These are phyloP conservation scores for Schizotus pectinicornis DNA, from an alignment of 2,888 invertebrate genomes.

Conservation along the genomic window DNA sequence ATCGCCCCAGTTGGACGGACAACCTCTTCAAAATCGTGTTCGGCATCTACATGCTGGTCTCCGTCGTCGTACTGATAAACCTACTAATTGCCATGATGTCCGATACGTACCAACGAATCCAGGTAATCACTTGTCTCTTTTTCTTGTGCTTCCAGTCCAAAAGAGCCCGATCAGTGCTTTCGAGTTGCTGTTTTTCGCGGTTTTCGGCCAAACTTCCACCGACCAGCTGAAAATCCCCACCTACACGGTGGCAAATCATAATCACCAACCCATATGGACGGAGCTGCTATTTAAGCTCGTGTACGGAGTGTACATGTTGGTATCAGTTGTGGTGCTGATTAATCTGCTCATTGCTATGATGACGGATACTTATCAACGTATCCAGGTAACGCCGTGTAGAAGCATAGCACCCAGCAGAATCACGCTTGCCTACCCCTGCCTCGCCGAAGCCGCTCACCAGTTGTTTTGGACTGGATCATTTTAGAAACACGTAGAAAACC, in stretches of 20 bases:
- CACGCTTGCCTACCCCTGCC: conserved; percentile 9
- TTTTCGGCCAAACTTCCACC: conserved; percentile 93
- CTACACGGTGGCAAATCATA: conserved; percentile 58
- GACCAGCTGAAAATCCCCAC: conserved; percentile 77
- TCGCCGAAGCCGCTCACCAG: conserved; percentile 49
- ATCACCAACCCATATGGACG: conserved; percentile 80
- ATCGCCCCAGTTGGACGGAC: conserved; percentile 83
- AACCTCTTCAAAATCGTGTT: conserved; percentile 90
- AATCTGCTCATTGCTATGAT: conserved; percentile 99
- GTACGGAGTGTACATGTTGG: conserved; percentile 96
- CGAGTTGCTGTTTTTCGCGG: conserved; percentile 98
- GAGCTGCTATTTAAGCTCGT: conserved; percentile 86
- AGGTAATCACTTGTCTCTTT: conserved; percentile 72
- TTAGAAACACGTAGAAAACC: conserved; percentile 32
- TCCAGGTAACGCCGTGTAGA: conserved; percentile 75
- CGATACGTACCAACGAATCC: conserved; percentile 98
- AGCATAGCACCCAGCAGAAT: conserved; percentile 27
- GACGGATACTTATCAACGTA: conserved; percentile 99
- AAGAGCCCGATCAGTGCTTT: conserved; percentile 92
- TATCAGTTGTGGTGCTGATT: conserved; percentile 98
- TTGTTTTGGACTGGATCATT: conserved; percentile 58
- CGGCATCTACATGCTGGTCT: conserved; percentile 97
- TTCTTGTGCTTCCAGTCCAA: conserved; percentile 77
- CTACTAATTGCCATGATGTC: conserved; percentile 99
- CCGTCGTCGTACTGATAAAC: conserved; percentile 97